These are phyloP conservation scores for Calidris pugnax DNA, from an alignment of 2,113 vertebrate species.

Conservation along the genomic window DNA sequence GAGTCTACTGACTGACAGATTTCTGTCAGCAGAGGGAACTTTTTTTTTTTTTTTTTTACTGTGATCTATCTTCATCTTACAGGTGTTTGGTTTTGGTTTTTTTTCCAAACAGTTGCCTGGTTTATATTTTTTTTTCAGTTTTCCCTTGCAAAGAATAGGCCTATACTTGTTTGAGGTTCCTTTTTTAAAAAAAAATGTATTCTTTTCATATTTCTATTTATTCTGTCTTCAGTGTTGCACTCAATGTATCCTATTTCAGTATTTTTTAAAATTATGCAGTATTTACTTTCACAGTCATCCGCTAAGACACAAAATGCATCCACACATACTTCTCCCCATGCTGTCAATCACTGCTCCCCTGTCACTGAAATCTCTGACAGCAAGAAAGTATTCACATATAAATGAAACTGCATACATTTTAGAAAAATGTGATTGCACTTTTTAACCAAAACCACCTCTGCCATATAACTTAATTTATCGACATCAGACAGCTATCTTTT, in stretches of 20 bases:
- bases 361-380: conserved; percentile 1
- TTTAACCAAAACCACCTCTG: background rate
- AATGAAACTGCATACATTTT: conserved; percentile 1
- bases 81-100: background rate
- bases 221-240: background rate
- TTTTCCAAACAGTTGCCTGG: background rate
- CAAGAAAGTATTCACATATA: background rate
- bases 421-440: background rate
- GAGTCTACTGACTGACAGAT: background rate
- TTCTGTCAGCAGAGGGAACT: background rate
- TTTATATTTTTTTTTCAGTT: background rate
- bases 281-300: conserved; percentile 26
- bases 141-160: background rate
- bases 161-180: background rate
- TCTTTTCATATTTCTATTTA: background rate
- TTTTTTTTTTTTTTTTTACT: background rate
- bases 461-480: background rate
- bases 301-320: background rate
- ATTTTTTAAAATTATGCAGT: background rate
- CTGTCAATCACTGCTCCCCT: background rate
- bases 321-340: background rate
- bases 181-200: background rate
- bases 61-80: background rate
- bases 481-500: background rate
- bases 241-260: background rate